Conservation (phyloP, 2,797 vertebrate genomes). For the Aulostomus chinensis region DNA sequence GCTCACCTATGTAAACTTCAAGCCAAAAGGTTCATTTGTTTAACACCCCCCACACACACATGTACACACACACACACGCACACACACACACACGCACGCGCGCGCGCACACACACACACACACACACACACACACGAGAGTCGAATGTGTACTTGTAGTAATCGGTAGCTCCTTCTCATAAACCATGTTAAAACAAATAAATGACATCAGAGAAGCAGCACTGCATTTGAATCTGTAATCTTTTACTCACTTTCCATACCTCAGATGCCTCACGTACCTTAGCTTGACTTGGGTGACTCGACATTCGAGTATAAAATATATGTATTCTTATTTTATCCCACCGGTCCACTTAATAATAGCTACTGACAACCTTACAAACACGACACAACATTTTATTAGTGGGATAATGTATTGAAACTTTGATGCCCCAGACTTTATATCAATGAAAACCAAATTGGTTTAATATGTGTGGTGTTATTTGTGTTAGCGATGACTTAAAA, state of each 20-base stretch:
- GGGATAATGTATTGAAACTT: no score
- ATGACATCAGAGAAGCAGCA: slow-evolving; percentile 3
- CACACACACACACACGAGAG: neutral
- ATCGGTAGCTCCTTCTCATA: slow-evolving; percentile 14
- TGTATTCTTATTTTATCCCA: no score
- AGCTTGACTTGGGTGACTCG: neutral
- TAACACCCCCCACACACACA: slow-evolving; percentile 2
- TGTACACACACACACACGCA: slow-evolving; percentile 1
- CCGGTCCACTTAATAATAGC: no score
- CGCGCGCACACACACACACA: neutral
- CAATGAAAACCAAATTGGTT: no score
- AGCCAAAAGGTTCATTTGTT: slow-evolving; percentile 32
- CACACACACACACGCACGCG: slow-evolving; percentile 4
- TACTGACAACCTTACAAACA: no score
- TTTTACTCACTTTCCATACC: neutral
- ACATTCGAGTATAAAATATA: no score
- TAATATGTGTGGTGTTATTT: slow-evolving; percentile 30
- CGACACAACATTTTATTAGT: no score
- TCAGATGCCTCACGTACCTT: neutral
- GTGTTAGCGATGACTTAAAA: slow-evolving; percentile 59
- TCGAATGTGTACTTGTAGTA: slow-evolving; percentile 12
- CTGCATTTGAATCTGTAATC: slow-evolving; percentile 17
- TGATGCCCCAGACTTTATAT: no score
- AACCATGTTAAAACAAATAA: slow-evolving; percentile 18
- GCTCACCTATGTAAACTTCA: slow-evolving; percentile 36